Conservation (phyloP, 2,888 invertebrate genomes). For the Drosophila maculinotata region DNA sequence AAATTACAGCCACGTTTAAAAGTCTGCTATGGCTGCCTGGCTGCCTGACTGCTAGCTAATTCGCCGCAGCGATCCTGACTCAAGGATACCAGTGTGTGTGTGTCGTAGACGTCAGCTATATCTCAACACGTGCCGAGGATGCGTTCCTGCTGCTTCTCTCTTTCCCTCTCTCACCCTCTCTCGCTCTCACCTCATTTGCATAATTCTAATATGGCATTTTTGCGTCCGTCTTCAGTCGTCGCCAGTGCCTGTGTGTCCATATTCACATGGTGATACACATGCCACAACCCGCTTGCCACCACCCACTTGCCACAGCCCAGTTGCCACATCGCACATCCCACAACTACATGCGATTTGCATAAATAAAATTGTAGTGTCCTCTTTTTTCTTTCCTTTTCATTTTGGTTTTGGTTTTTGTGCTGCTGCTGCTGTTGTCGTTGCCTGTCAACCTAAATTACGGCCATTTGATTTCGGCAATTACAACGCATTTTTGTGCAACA, state of each 20-base stretch:
- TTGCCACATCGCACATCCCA: constrained; percentile 12
- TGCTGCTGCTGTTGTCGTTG: constrained; percentile 46
- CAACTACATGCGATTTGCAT: constrained; percentile 64
- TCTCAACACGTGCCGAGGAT: constrained; percentile 37
- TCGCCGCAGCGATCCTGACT: constrained; percentile 30
- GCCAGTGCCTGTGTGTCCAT: constrained; percentile 17
- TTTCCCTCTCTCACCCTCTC: neutral
- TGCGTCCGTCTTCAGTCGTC: constrained; percentile 30
- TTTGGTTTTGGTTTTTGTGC: neutral
- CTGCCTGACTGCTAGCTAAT: constrained; percentile 34
- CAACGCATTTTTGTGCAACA: constrained; percentile 79
- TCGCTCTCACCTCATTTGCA: constrained; percentile 62
- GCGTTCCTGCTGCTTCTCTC: constrained; percentile 22
- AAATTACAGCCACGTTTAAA: constrained; percentile 31
- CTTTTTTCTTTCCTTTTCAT: neutral
- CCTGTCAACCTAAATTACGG: constrained; percentile 72
- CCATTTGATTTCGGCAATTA: constrained; percentile 77
- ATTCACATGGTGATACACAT: constrained; percentile 13
- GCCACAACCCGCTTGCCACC: constrained; percentile 12
- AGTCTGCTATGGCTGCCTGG: constrained; percentile 1
- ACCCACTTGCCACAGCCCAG: neutral
- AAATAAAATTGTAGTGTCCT: constrained; percentile 67
- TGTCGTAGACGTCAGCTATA: neutral
- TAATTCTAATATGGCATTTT: constrained; percentile 78
- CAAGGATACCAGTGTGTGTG: too few species aligned